Evolutionary conservation across 2,797 vertebrate species (phyloP).

Genomic region (Lagocephalus sceleratus): DNA sequence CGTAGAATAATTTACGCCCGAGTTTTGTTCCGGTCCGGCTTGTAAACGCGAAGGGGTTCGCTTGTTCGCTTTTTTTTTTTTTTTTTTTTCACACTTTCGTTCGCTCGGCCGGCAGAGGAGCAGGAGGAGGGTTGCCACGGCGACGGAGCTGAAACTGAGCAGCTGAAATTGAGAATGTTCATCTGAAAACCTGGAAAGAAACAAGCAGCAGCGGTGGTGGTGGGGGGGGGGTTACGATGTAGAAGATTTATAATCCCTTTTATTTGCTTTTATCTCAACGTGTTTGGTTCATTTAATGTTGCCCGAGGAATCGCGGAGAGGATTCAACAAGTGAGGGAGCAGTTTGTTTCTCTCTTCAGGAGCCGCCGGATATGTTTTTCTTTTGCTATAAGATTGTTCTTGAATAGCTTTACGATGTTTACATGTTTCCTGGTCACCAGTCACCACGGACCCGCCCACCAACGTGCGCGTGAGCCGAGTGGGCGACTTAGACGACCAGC

Average conservation of each 20-base stretch:
- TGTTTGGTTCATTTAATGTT: constrained; percentile 15
- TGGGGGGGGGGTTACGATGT: too few species aligned
- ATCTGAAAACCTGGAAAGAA: too few species aligned
- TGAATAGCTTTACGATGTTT: constrained; percentile 9
- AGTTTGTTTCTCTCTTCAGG: too few species aligned
- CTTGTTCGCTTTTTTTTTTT: too few species aligned
- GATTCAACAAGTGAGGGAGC: background rate
- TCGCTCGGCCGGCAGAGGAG: constrained; percentile 1
- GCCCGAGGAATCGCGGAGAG: constrained; percentile 9
- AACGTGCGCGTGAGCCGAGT: constrained; percentile 88
- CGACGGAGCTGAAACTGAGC: constrained; percentile 28
- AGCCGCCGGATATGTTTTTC: too few species aligned
- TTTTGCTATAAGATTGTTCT: background rate
- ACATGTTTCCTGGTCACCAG: constrained; percentile 57
- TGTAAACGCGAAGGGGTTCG: too few species aligned
- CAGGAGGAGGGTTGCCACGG: constrained; percentile 17
- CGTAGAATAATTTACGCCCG: too few species aligned
- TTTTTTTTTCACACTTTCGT: too few species aligned
- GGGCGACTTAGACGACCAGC: constrained; percentile 90
- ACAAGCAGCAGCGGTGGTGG: too few species aligned
- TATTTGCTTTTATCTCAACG: constrained; percentile 14
- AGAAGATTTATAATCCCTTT: constrained; percentile 3
- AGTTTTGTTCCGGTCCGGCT: background rate
- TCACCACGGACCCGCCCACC: constrained; percentile 89
- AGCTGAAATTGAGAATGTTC: too few species aligned